Conservation (phyloP, 2,113 vertebrate species). For the Nycticorax nycticorax region DNA sequence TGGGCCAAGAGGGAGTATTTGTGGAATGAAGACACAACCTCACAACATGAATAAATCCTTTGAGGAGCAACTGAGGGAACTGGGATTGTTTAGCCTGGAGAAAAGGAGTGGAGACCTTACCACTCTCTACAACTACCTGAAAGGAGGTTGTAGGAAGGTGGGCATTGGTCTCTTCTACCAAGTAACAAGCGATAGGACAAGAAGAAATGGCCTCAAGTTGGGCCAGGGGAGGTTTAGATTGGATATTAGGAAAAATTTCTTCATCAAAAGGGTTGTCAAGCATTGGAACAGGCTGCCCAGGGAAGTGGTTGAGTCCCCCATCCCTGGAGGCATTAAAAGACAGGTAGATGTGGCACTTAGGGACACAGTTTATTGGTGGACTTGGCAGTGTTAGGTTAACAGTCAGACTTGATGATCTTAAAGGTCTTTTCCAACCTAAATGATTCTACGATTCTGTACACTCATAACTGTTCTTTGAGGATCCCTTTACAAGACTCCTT, state of each 20-base stretch:
- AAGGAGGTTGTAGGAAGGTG: background rate
- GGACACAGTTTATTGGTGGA: background rate
- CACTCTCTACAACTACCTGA: background rate
- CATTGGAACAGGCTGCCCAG: background rate
- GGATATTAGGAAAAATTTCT: background rate
- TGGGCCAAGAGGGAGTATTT: background rate
- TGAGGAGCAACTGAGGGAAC: background rate
- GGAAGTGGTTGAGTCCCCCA: background rate
- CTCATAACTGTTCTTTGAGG: background rate
- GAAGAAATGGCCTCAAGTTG: background rate
- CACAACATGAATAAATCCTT: background rate
- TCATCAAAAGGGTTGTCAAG: background rate
- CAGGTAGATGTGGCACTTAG: accelerated
- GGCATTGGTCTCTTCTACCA: background rate
- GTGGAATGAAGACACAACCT: background rate
- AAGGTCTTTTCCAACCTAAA: background rate
- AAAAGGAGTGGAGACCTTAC: background rate
- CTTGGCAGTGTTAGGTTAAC: background rate
- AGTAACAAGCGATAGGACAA: background rate
- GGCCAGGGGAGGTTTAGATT: accelerated
- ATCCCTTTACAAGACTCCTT: background rate
- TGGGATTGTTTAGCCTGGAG: background rate
- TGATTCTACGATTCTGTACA: background rate
- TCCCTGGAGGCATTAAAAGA: background rate
- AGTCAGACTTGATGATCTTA: background rate